Conservation (phyloP, 2,888 invertebrate genomes). For the Dicranocentrus wangi region DNA sequence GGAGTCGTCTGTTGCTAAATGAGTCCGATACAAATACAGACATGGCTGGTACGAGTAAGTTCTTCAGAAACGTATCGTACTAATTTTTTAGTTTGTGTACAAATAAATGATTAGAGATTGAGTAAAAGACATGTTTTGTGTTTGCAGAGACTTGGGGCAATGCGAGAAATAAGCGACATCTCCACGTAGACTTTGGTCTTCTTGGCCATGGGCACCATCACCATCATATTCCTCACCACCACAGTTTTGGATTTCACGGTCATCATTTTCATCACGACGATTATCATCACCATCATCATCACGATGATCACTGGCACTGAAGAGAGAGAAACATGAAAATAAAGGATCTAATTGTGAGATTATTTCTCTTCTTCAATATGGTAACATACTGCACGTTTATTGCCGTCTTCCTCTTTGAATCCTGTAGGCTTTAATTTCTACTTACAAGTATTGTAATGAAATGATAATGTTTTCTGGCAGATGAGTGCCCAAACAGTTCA, state of each 20-base stretch:
- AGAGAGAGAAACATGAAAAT: too few relatives aligned
- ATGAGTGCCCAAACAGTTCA: neutral
- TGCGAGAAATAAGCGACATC: slow-evolving; percentile 44
- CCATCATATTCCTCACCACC: neutral
- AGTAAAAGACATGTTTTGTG: too few relatives aligned
- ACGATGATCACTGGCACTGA: slow-evolving; percentile 13
- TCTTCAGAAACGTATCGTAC: too few relatives aligned
- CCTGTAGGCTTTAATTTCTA: neutral
- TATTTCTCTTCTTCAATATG: neutral
- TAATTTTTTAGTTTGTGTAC: too few relatives aligned
- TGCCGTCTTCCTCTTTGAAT: neutral
- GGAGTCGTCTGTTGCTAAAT: too few relatives aligned
- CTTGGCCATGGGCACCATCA: slow-evolving; percentile 27
- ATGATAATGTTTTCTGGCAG: neutral
- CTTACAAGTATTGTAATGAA: neutral
- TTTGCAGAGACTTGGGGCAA: slow-evolving; percentile 31
- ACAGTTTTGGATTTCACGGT: slow-evolving; percentile 20
- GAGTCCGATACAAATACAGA: too few relatives aligned
- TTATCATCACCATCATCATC: slow-evolving; percentile 29
- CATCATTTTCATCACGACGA: slow-evolving; percentile 17
- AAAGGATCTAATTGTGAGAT: too few relatives aligned
- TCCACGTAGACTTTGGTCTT: slow-evolving; percentile 44
- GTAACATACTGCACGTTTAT: neutral
- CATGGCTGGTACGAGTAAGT: too few relatives aligned
- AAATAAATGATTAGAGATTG: too few relatives aligned